These are phyloP conservation scores for Ormyrus nitidulus DNA, from an alignment of 2,888 invertebrate species.

Conservation along the genomic window DNA sequence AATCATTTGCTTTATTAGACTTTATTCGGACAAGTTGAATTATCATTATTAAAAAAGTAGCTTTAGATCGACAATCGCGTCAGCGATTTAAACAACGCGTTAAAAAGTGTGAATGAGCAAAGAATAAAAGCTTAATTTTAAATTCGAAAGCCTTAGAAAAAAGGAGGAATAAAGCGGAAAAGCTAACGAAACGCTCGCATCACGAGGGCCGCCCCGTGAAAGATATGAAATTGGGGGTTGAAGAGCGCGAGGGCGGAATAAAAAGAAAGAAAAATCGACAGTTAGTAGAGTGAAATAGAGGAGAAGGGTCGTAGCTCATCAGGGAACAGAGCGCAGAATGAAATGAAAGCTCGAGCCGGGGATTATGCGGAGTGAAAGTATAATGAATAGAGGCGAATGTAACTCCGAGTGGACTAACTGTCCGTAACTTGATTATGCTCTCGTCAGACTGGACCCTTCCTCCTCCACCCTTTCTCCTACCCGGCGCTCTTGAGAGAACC, in stretches of 20 bases:
- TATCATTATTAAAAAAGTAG: no score
- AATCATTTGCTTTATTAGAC: no score
- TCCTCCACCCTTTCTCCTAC: not conserved
- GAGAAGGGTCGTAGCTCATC: constrained; percentile 22
- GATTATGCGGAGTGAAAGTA: constrained; percentile 47
- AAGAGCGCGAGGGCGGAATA: not conserved
- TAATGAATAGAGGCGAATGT: constrained; percentile 49
- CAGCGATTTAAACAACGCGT: no score
- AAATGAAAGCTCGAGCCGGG: constrained; percentile 43
- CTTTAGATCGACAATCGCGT: no score
- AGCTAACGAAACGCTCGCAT: no score
- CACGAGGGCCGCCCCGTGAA: no score
- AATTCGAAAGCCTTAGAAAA: no score
- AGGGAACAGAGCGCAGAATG: constrained; percentile 10
- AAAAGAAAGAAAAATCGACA: not conserved
- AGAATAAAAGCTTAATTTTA: no score
- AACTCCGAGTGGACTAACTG: constrained; percentile 49
- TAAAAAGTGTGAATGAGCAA: no score
- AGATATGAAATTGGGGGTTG: no score
- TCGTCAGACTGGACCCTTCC: constrained; percentile 32
- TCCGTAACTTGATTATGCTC: constrained; percentile 49
- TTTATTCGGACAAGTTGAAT: no score
- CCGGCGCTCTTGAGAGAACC: not conserved
- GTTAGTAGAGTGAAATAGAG: not conserved
- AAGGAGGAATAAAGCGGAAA: no score